Evolutionary conservation across 2,797 vertebrate species (phyloP), one percentile per base, ranked within the genome.

Genomic region (Ctenopoma multispine): DNA sequence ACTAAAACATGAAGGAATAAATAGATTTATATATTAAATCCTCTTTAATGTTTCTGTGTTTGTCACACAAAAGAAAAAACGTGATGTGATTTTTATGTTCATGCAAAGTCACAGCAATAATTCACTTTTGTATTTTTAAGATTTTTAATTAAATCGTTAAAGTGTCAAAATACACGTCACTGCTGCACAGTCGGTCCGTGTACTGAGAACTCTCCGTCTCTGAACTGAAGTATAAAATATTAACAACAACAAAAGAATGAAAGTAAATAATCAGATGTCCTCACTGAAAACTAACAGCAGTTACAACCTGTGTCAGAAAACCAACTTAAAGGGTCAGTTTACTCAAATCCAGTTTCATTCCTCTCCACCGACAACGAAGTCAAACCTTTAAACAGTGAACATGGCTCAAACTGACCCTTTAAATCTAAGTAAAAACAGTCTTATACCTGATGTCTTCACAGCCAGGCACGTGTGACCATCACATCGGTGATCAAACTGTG

Each of bases 161-260:
- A 75, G 60, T 48, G 64, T 79, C 23, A 62, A 50, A 58, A 68
- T 7, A 67, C 27, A 29, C 46, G 34, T 59, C 3, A 18, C 29
- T 62, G 41, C 0, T n/a, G 11, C 75, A 63, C 47, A 2, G 2
- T 75, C 57, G 0, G 71, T 36, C 31, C 71, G 53, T 8, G 0
- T 5, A 36, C 5, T 34, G 72, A 60, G 68, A 83, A 68, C 81
- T 84, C 71, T 87, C 70, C 18, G 46, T 43, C 43, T 50, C 11
- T 29, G 34, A 60, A 27, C 13, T 23, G 78, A 15, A 34, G 54
- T 36, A 21, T 24, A 29, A 17, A 38, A 67, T 12, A 53, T 11
- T 0, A n/a, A 47, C 3, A 1, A 63, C 17, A 9, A 34, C 5
- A 13, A 6, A 21, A 18, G 34, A 17, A 18, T 43, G 4, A 43